These are phyloP conservation scores for Drosophila borborema DNA, from an alignment of 2,888 invertebrate species.

Conservation along the genomic window DNA sequence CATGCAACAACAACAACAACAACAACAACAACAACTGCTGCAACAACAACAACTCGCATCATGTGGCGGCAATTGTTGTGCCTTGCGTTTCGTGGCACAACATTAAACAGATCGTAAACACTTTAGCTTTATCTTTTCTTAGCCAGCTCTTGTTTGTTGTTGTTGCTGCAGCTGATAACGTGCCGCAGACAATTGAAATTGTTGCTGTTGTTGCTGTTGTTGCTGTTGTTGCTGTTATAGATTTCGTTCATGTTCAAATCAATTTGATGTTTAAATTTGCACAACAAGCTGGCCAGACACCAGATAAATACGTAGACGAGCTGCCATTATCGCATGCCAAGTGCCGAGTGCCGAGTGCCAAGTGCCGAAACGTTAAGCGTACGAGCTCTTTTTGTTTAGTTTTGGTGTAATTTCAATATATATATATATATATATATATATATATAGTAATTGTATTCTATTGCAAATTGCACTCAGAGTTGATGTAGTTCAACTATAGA, in stretches of 20 bases:
- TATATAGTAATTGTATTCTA: not conserved
- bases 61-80: slow-evolving; percentile 14
- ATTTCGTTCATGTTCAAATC: slow-evolving; percentile 63
- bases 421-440: not conserved
- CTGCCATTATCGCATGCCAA: slow-evolving; percentile 27
- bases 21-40: slow-evolving; percentile 1
- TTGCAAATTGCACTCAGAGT: not conserved
- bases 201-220: slow-evolving; percentile 30
- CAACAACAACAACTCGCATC: slow-evolving; percentile 1
- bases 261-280: slow-evolving; percentile 69
- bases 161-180: slow-evolving; percentile 52
- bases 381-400: not conserved
- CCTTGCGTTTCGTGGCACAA: slow-evolving; percentile 44
- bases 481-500: too few relatives aligned
- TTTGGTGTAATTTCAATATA: not conserved
- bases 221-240: slow-evolving; percentile 44
- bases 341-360: not conserved
- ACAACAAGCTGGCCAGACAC: slow-evolving; percentile 43
- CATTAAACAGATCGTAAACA: slow-evolving; percentile 78
- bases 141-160: slow-evolving; percentile 25
- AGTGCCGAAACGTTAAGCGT: not conserved
- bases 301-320: slow-evolving; percentile 9
- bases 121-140: slow-evolving; percentile 66
- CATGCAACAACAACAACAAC: slow-evolving; percentile 22
- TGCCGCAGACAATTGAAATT: slow-evolving; percentile 69